A percentile compares a stretch with the other conserved stretches of the same genome.
phyloP scores from a whole-genome alignment of 2,113 vertebrate genomes.

The Laticauda laticaudata region DNA sequence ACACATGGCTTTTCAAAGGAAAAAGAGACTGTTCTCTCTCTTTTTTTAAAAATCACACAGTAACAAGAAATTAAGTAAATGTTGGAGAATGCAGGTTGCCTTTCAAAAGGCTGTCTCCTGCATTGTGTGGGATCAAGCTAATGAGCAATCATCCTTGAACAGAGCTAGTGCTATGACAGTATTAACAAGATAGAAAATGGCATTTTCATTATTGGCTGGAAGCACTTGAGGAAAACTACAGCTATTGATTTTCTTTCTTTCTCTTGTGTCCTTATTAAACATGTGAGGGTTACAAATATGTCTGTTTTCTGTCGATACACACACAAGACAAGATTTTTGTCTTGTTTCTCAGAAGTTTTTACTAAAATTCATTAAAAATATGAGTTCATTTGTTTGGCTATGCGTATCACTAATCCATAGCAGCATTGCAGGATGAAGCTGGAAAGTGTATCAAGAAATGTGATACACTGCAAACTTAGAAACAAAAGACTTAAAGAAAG shows the following conservation, averaged over 20 bases:
- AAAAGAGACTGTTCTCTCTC: neutral
- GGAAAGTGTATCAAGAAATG: neutral
- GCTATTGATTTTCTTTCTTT: conserved; percentile 10
- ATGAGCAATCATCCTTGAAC: neutral
- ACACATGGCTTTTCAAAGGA: neutral
- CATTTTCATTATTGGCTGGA: neutral
- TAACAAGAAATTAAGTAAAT: neutral
- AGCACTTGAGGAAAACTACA: neutral
- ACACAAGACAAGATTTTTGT: no score
- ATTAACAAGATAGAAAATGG: neutral
- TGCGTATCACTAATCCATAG: neutral
- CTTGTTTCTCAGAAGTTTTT: neutral
- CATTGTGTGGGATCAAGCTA: neutral
- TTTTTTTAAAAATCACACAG: neutral
- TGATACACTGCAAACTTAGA: neutral
- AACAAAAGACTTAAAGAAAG: neutral
- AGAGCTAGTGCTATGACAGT: neutral
- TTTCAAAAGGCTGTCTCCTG: neutral
- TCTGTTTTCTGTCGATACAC: neutral
- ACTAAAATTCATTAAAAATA: conserved; percentile 24
- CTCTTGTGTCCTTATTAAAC: neutral
- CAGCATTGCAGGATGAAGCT: neutral
- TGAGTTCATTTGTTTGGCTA: conserved; percentile 27
- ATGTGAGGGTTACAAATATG: neutral
- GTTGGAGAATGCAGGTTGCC: neutral